These are phyloP conservation scores for Porites rus DNA, from an alignment of 92 coral and sea anemone genomes.

Conservation along the genomic window DNA sequence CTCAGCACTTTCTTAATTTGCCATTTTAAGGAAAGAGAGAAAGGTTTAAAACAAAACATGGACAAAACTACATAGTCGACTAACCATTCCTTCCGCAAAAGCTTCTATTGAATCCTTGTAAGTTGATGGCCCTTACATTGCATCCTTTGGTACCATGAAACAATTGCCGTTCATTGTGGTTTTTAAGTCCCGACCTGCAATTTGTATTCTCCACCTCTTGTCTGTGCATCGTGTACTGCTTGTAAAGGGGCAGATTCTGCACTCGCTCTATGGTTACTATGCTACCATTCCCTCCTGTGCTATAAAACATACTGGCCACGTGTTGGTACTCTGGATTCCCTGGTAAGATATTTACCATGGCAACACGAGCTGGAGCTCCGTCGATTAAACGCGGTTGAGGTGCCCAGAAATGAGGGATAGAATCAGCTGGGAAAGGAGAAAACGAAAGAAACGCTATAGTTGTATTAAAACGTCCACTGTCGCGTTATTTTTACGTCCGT, in stretches of 20 bases:
- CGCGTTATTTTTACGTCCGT: not conserved
- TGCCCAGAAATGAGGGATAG: slow-evolving; percentile 18
- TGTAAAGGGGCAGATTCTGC: slow-evolving; percentile 60
- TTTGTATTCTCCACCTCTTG: slow-evolving; percentile 45
- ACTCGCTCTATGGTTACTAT: slow-evolving; percentile 54
- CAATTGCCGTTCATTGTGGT: slow-evolving; percentile 45
- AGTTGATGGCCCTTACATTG: slow-evolving; percentile 54
- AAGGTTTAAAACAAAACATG: not conserved
- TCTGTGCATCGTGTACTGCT: slow-evolving; percentile 43
- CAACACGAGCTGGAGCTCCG: slow-evolving; percentile 22
- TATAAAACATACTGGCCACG: slow-evolving; percentile 27
- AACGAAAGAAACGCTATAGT: not conserved
- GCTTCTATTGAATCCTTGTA: slow-evolving; percentile 60
- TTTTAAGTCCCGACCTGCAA: not conserved
- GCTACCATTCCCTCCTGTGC: slow-evolving; percentile 35
- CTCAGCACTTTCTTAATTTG: not conserved
- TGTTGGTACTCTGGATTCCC: slow-evolving; percentile 33
- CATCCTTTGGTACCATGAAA: slow-evolving; percentile 58
- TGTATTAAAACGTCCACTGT: not conserved
- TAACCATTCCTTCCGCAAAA: slow-evolving; percentile 60
- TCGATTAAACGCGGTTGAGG: slow-evolving; percentile 32
- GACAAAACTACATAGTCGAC: not conserved
- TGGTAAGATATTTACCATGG: slow-evolving; percentile 2
- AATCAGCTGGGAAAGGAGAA: not conserved
- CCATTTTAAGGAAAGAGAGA: too few relatives aligned